Conservation (phyloP, 2,888 invertebrate species). For the Philereme vetulata region DNA sequence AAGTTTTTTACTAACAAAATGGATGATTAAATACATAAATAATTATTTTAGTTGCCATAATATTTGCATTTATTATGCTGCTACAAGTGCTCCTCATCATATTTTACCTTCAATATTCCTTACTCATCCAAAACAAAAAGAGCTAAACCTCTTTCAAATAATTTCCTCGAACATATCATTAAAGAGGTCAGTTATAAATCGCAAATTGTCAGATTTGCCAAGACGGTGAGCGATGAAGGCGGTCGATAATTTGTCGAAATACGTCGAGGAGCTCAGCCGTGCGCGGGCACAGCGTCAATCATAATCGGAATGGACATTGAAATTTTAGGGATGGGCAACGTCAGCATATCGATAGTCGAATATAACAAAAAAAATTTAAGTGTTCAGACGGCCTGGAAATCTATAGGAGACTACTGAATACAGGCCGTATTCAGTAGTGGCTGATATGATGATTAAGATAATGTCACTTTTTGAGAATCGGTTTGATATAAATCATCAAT, state of each 20-base stretch:
- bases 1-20: too few species aligned
- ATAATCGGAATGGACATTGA: constrained; percentile 40
- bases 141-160: constrained; percentile 1
- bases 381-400: too few species aligned
- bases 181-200: constrained; percentile 59
- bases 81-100: too few species aligned
- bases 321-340: constrained; percentile 25
- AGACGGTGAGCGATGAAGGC: constrained; percentile 34
- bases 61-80: too few species aligned
- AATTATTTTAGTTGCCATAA: too few species aligned
- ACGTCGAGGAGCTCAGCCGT: constrained; percentile 50
- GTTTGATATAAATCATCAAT: too few species aligned
- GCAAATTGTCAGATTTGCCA: constrained; percentile 43
- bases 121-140: constrained; percentile 3
- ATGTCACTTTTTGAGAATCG: too few species aligned
- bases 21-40: too few species aligned
- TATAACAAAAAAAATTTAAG: neutral
- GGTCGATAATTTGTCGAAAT: constrained; percentile 46
- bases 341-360: constrained; percentile 43
- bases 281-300: constrained; percentile 63
- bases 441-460: too few species aligned
- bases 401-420: too few species aligned
- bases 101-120: neutral
- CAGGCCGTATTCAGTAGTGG: too few species aligned
- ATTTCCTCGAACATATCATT: constrained; percentile 49